These are phyloP conservation scores for Molossus alvarezi DNA, from an alignment of 2,797 vertebrate genomes.

Conservation along the genomic window DNA sequence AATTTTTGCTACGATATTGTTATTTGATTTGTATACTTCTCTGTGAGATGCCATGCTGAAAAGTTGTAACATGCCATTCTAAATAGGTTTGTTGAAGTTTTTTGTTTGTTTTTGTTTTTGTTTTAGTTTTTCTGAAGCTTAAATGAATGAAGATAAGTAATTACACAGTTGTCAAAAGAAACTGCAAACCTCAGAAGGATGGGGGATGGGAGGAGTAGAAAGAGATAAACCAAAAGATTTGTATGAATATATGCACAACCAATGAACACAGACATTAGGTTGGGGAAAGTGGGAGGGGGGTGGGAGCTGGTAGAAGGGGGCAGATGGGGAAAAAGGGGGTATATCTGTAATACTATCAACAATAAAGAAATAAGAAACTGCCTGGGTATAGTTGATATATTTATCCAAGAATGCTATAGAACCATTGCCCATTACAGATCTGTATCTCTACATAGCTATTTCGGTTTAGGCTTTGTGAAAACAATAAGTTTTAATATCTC, in stretches of 20 bases:
- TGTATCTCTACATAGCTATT: background rate
- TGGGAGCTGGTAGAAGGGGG: no score
- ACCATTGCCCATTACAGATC: background rate
- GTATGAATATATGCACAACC: no score
- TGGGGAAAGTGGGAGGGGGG: no score
- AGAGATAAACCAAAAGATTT: no score
- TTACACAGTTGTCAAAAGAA: slow-evolving; percentile 75
- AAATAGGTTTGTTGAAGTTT: background rate
- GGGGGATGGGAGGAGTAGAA: no score
- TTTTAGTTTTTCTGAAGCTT: slow-evolving; percentile 54
- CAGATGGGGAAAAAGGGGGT: no score
- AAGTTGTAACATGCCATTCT: slow-evolving; percentile 63
- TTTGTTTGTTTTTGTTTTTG: background rate
- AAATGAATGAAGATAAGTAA: slow-evolving; percentile 78
- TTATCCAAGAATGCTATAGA: background rate
- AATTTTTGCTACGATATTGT: slow-evolving; percentile 62
- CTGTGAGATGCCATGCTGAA: slow-evolving; percentile 3
- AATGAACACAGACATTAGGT: no score
- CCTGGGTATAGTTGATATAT: background rate
- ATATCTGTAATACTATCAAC: no score
- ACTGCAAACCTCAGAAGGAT: background rate
- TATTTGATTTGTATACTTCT: slow-evolving; percentile 43
- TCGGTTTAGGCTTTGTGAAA: slow-evolving; percentile 49
- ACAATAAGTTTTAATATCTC: slow-evolving; percentile 11
- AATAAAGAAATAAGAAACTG: background rate